Conservation (phyloP, 37 sponge, comb jelly and placozoan genomes). For the Bolinopsis microptera region DNA sequence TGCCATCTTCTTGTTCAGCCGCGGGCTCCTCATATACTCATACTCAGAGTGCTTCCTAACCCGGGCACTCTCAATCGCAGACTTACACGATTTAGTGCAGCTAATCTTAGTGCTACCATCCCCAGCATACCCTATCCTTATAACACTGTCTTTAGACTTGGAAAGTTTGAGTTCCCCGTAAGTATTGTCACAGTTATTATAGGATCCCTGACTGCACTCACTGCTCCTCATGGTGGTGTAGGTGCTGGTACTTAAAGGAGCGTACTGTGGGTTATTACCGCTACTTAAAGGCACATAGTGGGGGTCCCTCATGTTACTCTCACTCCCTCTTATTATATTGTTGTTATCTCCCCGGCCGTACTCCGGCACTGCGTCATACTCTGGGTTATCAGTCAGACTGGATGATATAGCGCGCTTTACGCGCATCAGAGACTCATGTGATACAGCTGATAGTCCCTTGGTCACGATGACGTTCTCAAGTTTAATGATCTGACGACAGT, state of each 20-base stretch:
- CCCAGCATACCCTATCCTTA: not conserved
- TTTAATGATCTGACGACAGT: not conserved
- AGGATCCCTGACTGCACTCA: not conserved
- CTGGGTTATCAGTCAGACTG: constrained; percentile 20
- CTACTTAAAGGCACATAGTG: not conserved
- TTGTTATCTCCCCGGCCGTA: not conserved
- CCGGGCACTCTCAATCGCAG: not conserved
- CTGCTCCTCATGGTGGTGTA: not conserved
- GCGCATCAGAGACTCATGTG: not conserved
- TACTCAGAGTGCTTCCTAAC: constrained; percentile 1
- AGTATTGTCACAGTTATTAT: not conserved
- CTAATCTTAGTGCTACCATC: not conserved
- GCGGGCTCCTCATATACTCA: constrained; percentile 46
- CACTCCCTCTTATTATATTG: not conserved
- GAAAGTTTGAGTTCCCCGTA: not conserved
- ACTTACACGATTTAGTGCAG: not conserved
- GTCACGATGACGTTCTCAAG: not conserved
- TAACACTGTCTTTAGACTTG: not conserved
- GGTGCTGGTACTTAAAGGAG: not conserved
- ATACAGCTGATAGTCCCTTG: not conserved
- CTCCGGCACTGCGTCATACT: not conserved
- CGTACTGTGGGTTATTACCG: constrained; percentile 16
- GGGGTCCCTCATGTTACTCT: too few species aligned
- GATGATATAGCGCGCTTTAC: not conserved
- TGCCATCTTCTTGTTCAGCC: not conserved